Conservation (phyloP, 2,888 invertebrate species). For the Serripes groenlandicus region DNA sequence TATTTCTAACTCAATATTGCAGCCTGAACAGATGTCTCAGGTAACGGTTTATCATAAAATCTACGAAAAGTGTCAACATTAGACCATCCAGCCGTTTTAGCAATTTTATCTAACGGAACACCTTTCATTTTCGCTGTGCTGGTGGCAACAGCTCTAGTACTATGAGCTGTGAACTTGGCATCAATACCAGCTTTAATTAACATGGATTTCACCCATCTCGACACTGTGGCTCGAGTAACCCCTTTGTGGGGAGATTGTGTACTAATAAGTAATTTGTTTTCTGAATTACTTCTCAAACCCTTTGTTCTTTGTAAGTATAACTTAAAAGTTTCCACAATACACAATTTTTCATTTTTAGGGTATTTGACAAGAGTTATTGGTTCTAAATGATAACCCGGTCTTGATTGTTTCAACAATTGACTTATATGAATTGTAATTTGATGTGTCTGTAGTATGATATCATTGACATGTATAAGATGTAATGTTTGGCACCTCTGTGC, state of each 20-base stretch:
- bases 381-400: constrained; percentile 43
- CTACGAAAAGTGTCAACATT: constrained; percentile 18
- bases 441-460: constrained; percentile 4
- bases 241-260: constrained; percentile 29
- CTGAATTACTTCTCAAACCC: too few relatives aligned
- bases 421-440: too few relatives aligned
- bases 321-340: constrained; percentile 28
- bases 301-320: constrained; percentile 39
- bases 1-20: too few relatives aligned
- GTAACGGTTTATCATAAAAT: constrained; percentile 30
- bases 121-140: constrained; percentile 16
- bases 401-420: constrained; percentile 53
- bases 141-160: constrained; percentile 44
- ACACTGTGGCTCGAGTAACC: constrained; percentile 42
- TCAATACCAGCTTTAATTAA: constrained; percentile 45
- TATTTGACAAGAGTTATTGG: constrained; percentile 25
- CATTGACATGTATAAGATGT: constrained; percentile 48
- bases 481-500: too few relatives aligned
- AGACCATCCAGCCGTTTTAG: constrained; percentile 42
- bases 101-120: constrained; percentile 4
- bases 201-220: constrained; percentile 51
- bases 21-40: too few relatives aligned
- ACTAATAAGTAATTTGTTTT: too few relatives aligned
- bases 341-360: constrained; percentile 26
- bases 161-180: constrained; percentile 47